Evolutionary conservation across 1,140 invertebrate species (phyloP), one percentile per base, ranked within the genome.

Genomic region (Rhagoletis pomonella): DNA sequence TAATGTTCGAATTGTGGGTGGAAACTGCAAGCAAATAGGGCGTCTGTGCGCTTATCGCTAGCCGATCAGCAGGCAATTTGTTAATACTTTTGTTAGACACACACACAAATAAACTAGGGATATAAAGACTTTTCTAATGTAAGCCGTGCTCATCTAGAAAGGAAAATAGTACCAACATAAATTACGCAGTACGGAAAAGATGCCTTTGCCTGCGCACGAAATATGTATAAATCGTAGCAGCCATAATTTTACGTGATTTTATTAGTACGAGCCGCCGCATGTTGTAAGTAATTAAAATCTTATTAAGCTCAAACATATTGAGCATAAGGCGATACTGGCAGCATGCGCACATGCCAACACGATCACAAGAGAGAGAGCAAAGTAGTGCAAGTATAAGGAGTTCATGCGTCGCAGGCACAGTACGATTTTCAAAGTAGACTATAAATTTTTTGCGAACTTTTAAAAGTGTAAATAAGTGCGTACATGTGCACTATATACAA

Each of bases 281-380:
- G 73, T 81, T 81, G 47, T 81, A 81, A 81, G 55, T 81, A 81
- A 81, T 81, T 81, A 81, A 81, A 81, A 81, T 55, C 73, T 81
- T 55, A 81, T 81, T 81, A 81, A 81, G 47, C 55, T 55, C 73
- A 47, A 81, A 81, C 73, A 81, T 81, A 81, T 58, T 19, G 47
- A 58, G 55, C 50, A 55, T 17, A 55, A 81, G 69, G 44, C 6
- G 42, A 73, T 3, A 42, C 17, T 73, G 17, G 73, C n/a, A 29
- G 10, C 50, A 1, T 29, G 47, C 10, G 14, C 17, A 29, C 19
- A 55, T n/a, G 5, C 73, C 50, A 55, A 17, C 42, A 62, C 10
- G 7, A 60, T 29, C 14, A 29, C 73, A n/a, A 17, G 39, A 19
- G 17, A 2, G 6, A 29, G 73, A 2, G 69, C 4, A 50, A 77